Evolutionary conservation across 2,797 vertebrate genomes (phyloP), one percentile per base, ranked within the genome.

Genomic region (Spheniscus humboldti): DNA sequence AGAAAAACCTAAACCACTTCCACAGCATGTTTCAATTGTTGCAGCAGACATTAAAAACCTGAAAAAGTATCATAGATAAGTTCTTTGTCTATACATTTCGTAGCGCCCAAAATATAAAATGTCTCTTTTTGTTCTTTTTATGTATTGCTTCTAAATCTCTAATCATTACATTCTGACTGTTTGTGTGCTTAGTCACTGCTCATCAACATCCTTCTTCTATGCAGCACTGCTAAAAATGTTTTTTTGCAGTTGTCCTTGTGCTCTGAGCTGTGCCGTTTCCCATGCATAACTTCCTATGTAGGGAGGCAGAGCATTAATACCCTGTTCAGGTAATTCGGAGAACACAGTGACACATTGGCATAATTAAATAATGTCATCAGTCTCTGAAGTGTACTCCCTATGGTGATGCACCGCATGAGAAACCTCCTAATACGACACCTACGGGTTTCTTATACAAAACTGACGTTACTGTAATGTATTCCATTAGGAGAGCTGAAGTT

Each of bases 331-430:
- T 95, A 97, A 92, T 83, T 77, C 5, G 7, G 74, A 62, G 91
- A 96, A 76, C 39, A 52, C 69, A 41, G 92, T 81, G 95, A 96
- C 95, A 96, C 92, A 89, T 52, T 52, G 95, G 97, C 90, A 91
- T 96, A 98, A 98, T 98, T 98, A 97, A 97, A 98, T 96, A 96
- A 97, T 78, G 83, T 92, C 97, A 97, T 96, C 95, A 96, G 92
- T 56, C 88, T 97, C 96, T 95, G 95, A 97, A 97, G 97, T 92
- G 88, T 45, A 37, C 92, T 96, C 94, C 97, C 97, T 84, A 86
- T 5, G 23, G 97, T 79, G 96, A 94, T 41, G 78, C 96, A 77
- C 90, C 13, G 41, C 91, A 50, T 35, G 91, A 97, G 93, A 97
- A 89, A 75, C 74, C 90, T 97, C 96, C 95, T 97, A 97, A 97